Evolutionary conservation across 2,888 invertebrate genomes (phyloP).

Genomic region (Pammene fasciana): DNA sequence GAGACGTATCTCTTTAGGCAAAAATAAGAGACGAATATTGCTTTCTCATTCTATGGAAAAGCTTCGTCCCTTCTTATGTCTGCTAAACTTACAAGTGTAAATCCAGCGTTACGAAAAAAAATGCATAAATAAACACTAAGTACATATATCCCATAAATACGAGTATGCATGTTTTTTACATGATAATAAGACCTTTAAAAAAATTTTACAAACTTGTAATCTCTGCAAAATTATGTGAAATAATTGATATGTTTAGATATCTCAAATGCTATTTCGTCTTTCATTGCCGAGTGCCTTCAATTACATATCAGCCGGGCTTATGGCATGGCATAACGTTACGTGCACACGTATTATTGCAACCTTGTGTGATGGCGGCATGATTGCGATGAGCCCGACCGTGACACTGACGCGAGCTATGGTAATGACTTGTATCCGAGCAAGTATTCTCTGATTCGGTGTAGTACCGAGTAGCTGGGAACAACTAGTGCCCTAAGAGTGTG

Average conservation of each 20-base stretch:
- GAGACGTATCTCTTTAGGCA: too few relatives aligned
- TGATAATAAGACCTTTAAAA: background rate
- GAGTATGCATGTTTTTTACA: background rate
- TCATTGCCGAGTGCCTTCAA: slow-evolving; percentile 36
- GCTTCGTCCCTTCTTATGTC: too few relatives aligned
- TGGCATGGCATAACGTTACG: slow-evolving; percentile 67
- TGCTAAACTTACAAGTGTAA: too few relatives aligned
- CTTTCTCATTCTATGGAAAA: too few relatives aligned
- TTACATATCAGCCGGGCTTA: slow-evolving; percentile 52
- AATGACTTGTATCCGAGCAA: slow-evolving; percentile 63
- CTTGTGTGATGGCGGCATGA: slow-evolving; percentile 72
- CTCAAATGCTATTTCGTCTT: background rate
- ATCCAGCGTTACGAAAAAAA: too few relatives aligned
- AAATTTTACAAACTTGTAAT: background rate
- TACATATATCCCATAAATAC: too few relatives aligned
- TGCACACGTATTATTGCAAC: slow-evolving; percentile 72
- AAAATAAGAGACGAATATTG: too few relatives aligned
- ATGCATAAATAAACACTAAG: too few relatives aligned
- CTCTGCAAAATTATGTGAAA: background rate
- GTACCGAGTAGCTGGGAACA: slow-evolving; percentile 54
- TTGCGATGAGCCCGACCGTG: slow-evolving; percentile 73
- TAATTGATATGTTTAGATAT: background rate
- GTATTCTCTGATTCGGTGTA: slow-evolving; percentile 56
- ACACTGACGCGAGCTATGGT: slow-evolving; percentile 75
- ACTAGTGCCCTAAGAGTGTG: slow-evolving; percentile 65